These are phyloP conservation scores for Fratercula arctica DNA, from an alignment of 2,797 vertebrate species.

Conservation along the genomic window DNA sequence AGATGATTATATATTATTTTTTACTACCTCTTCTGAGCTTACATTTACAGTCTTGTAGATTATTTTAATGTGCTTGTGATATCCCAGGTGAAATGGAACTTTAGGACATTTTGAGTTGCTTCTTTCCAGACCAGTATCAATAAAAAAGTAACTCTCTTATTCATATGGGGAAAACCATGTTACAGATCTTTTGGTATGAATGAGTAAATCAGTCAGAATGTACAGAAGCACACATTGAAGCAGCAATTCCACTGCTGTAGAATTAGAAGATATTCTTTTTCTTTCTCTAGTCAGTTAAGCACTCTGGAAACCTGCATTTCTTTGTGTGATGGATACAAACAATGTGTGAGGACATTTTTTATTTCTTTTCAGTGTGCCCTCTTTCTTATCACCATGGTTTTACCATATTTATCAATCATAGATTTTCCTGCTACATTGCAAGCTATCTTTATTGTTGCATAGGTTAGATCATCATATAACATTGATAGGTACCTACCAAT, in stretches of 20 bases:
- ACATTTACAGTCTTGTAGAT: not conserved
- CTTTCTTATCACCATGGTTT: not conserved
- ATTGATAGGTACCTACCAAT: slow-evolving; percentile 80
- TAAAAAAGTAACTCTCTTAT: not conserved
- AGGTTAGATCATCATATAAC: not conserved
- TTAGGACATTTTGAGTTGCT: not conserved
- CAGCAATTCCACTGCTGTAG: not conserved
- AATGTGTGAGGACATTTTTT: not conserved
- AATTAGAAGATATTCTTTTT: not conserved
- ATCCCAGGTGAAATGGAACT: not conserved
- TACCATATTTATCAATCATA: not conserved
- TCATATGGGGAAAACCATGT: not conserved
- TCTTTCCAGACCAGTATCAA: not conserved
- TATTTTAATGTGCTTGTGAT: not conserved
- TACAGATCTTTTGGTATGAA: not conserved
- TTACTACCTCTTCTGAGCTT: not conserved
- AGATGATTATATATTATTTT: not conserved
- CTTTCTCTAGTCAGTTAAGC: not conserved
- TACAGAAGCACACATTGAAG: not conserved
- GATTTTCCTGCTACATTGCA: not conserved
- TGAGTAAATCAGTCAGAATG: not conserved
- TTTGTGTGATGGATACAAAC: not conserved
- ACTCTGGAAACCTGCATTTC: not conserved
- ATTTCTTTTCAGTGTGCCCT: not conserved
- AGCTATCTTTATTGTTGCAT: not conserved